A percentile compares a stretch with the other conserved stretches of the same genome.
phyloP scores from a whole-genome alignment of 2,888 invertebrate species.

The Lasius fuliginosus region DNA sequence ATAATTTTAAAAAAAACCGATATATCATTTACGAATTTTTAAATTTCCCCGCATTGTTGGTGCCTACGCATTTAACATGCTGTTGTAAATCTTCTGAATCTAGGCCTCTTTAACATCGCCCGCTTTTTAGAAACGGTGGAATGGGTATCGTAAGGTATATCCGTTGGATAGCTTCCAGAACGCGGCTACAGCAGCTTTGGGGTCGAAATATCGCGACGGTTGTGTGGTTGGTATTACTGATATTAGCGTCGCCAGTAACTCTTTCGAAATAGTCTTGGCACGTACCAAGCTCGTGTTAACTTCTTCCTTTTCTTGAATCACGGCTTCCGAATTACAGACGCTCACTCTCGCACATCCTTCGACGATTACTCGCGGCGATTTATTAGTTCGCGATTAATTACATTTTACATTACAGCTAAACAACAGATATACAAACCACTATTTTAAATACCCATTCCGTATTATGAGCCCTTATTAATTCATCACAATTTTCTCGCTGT shows the following conservation, averaged over 20 bases:
- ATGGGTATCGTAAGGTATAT: slow-evolving; percentile 70
- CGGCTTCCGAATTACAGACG: slow-evolving; percentile 54
- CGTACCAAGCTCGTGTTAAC: slow-evolving; percentile 67
- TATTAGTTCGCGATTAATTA: slow-evolving; percentile 8
- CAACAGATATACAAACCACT: background rate
- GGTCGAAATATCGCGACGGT: slow-evolving; percentile 72
- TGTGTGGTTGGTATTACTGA: slow-evolving; percentile 81
- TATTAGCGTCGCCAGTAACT: slow-evolving; percentile 83
- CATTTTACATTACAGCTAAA: background rate
- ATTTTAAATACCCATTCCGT: background rate
- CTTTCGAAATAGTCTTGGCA: slow-evolving; percentile 83
- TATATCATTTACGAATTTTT: background rate
- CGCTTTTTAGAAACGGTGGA: slow-evolving; percentile 59
- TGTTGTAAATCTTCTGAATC: slow-evolving; percentile 63
- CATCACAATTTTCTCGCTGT: background rate
- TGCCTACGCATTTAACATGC: slow-evolving; percentile 28
- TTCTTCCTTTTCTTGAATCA: slow-evolving; percentile 68
- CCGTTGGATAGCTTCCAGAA: slow-evolving; percentile 80
- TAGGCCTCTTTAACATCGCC: slow-evolving; percentile 75
- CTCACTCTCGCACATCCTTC: slow-evolving; percentile 41
- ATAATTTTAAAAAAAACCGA: background rate
- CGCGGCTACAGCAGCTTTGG: slow-evolving; percentile 67
- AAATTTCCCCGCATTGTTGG: background rate
- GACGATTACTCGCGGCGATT: slow-evolving; percentile 30
- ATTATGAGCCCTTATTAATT: background rate